phyloP scores from a whole-genome alignment of 2,888 invertebrate genomes.

The Drosophila falleni region DNA sequence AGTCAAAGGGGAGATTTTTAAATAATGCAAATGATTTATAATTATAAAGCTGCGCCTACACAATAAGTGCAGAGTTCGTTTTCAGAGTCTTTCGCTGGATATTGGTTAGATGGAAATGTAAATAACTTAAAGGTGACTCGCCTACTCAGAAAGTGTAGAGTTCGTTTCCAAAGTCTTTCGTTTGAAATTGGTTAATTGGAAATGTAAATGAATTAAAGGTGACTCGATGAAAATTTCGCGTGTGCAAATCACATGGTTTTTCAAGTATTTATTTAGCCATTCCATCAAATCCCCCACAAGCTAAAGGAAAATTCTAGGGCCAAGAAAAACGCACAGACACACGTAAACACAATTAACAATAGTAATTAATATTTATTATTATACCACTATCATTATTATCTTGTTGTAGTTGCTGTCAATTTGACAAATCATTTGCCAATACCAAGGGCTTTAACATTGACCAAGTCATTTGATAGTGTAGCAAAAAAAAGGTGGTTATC shows the following conservation, averaged over 20 bases:
- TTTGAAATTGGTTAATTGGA: constrained; percentile 21
- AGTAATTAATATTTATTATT: constrained; percentile 19
- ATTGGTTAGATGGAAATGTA: constrained; percentile 24
- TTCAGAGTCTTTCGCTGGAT: constrained; percentile 65
- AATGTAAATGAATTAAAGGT: constrained; percentile 33
- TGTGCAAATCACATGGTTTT: constrained; percentile 18
- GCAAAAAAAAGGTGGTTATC: constrained; percentile 14
- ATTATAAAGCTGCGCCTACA: constrained; percentile 1
- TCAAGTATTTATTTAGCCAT: not conserved
- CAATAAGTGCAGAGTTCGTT: constrained; percentile 60
- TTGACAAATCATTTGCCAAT: constrained; percentile 62
- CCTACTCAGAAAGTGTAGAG: constrained; percentile 41
- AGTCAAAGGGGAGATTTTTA: not conserved
- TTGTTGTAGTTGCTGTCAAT: constrained; percentile 26
- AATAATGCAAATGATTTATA: constrained; percentile 12
- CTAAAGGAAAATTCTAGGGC: constrained; percentile 1
- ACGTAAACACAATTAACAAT: constrained; percentile 18
- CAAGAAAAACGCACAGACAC: constrained; percentile 20
- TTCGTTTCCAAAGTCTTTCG: constrained; percentile 72
- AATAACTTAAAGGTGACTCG: not conserved
- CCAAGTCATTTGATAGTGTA: constrained; percentile 57
- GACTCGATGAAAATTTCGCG: constrained; percentile 21
- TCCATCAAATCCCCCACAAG: not conserved
- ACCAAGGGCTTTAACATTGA: constrained; percentile 67
- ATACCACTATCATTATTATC: constrained; percentile 13